Evolutionary conservation across 2,797 vertebrate genomes (phyloP).

Genomic region (Poecilia picta): DNA sequence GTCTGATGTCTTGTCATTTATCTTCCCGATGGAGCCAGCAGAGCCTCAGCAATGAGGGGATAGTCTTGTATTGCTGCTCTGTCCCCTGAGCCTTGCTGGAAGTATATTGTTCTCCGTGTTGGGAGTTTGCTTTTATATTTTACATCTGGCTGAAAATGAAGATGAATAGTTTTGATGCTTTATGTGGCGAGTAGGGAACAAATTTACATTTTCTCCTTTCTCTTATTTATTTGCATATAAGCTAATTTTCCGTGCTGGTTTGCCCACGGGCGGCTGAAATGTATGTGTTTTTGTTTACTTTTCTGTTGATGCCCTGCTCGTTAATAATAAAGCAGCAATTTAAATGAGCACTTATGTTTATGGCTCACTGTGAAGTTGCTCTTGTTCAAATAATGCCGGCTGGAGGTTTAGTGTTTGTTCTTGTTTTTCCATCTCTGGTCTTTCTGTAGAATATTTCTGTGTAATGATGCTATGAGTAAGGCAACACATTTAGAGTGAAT

Average conservation of each 20-base stretch:
- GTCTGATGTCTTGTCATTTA: slow-evolving; percentile 47
- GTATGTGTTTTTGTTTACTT: slow-evolving; percentile 42
- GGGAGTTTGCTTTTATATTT: slow-evolving; percentile 48
- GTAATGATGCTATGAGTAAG: neutral
- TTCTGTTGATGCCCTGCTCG: slow-evolving; percentile 5
- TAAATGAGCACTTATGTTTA: slow-evolving; percentile 25
- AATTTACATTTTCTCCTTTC: slow-evolving; percentile 58
- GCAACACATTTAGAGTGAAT: neutral
- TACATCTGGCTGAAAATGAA: slow-evolving; percentile 65
- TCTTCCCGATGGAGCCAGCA: slow-evolving; percentile 50
- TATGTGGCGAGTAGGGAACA: slow-evolving; percentile 39
- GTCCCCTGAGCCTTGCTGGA: slow-evolving; percentile 62
- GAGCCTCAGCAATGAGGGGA: slow-evolving; percentile 47
- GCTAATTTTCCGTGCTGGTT: slow-evolving; percentile 42
- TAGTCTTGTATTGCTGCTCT: slow-evolving; percentile 57
- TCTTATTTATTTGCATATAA: slow-evolving; percentile 60
- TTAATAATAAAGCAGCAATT: slow-evolving; percentile 30
- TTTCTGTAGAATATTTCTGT: neutral
- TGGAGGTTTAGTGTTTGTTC: slow-evolving; percentile 18
- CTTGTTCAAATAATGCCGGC: neutral
- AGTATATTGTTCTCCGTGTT: slow-evolving; percentile 67
- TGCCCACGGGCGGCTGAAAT: slow-evolving; percentile 31
- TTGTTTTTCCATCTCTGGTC: slow-evolving; percentile 1
- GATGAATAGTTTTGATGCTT: slow-evolving; percentile 65
- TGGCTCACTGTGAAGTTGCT: slow-evolving; percentile 2